Percentiles rank a stretch among this genome's conserved stretches.
phyloP scores from a whole-genome alignment of 1,140 invertebrate genomes.

The Cecropterus lyciades region DNA sequence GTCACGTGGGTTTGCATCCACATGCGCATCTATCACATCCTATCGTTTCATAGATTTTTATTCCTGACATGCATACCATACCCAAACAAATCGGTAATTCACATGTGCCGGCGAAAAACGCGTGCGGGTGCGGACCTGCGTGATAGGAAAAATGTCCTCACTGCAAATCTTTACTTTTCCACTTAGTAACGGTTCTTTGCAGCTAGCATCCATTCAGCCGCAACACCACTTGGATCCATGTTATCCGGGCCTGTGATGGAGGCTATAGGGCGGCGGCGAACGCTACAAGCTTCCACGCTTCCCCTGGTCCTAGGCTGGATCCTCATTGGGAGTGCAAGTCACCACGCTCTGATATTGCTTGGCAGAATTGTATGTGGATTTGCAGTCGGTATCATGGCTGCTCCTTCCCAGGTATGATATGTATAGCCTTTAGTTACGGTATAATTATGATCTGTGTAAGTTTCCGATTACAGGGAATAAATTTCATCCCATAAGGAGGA shows the following conservation, averaged over 20 bases:
- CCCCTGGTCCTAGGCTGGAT: constrained; percentile 87
- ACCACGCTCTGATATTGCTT: constrained; percentile 85
- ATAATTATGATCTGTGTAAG: no score
- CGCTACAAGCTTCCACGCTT: constrained; percentile 85
- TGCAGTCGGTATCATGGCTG: constrained; percentile 88
- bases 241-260: constrained; percentile 87
- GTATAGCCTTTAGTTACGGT: neutral
- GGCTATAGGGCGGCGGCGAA: constrained; percentile 85
- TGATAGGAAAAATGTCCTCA: no score
- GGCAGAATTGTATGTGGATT: constrained; percentile 89
- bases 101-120: no score
- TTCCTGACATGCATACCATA: no score
- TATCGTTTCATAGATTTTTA: no score
- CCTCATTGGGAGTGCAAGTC: constrained; percentile 85
- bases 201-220: constrained; percentile 88
- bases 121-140: no score
- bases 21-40: no score
- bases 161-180: no score
- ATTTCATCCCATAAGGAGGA: no score
- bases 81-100: no score
- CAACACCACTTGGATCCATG: constrained; percentile 87
- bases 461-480: no score
- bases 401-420: constrained; percentile 62
- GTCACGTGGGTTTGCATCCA: no score
- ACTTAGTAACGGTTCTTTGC: constrained; percentile 43